phyloP scores from a whole-genome alignment of 2,888 invertebrate species.

The Pollenia amentaria region DNA sequence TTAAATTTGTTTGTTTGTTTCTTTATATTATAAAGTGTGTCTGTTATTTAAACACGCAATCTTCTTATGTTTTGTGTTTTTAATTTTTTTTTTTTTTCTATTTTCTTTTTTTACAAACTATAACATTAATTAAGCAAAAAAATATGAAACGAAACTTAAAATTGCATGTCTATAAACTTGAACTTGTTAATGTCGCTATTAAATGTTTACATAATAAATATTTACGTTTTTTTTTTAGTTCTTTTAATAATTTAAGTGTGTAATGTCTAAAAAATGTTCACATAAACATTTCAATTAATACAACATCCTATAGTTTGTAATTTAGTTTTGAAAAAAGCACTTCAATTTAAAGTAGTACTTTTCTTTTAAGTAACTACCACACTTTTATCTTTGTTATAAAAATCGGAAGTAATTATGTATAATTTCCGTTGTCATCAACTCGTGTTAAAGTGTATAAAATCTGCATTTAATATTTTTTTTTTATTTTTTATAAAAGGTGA shows the following conservation, averaged over 20 bases:
- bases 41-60: conserved; percentile 44
- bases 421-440: conserved; percentile 67
- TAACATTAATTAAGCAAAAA: background rate
- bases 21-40: conserved; percentile 16
- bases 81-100: too few species aligned
- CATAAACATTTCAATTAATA: conserved; percentile 52
- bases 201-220: conserved; percentile 45
- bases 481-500: conserved; percentile 17
- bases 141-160: background rate
- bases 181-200: conserved; percentile 51
- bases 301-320: conserved; percentile 12
- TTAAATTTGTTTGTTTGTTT: background rate
- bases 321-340: background rate
- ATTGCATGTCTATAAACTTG: conserved; percentile 48
- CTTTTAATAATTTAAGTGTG: background rate
- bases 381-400: conserved; percentile 16
- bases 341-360: background rate
- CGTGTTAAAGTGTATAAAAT: conserved; percentile 40
- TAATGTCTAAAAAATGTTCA: conserved; percentile 25
- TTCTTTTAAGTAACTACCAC: background rate
- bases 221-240: background rate
- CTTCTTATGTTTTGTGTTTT: background rate
- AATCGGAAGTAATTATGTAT: conserved; percentile 68
- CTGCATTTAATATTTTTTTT: background rate
- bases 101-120: background rate